A percentile compares a stretch with the other conserved stretches of the same genome.
phyloP scores from a whole-genome alignment of 2,888 invertebrate species.

The Rhimphoctona megacephalus region DNA sequence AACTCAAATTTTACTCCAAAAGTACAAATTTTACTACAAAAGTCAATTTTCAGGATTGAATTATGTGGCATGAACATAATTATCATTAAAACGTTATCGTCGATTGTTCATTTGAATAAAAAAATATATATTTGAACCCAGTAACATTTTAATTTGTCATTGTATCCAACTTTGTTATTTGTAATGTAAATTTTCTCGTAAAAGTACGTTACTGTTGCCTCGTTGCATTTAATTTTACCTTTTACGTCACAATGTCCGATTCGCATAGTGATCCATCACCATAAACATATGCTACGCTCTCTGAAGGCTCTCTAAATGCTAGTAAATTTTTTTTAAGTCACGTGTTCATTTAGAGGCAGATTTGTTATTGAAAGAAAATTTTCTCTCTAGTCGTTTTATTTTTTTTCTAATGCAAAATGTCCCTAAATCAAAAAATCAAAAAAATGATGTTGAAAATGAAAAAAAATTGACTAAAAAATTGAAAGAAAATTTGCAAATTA shows the following conservation, averaged over 20 bases:
- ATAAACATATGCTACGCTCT: not conserved
- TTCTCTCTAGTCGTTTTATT: too few species aligned
- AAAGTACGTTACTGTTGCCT: not conserved
- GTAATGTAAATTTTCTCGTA: not conserved
- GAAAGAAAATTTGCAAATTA: not conserved
- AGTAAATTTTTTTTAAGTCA: not conserved
- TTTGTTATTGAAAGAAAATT: not conserved
- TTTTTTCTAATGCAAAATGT: not conserved
- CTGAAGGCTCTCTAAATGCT: not conserved
- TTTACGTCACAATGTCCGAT: not conserved
- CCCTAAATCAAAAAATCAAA: not conserved
- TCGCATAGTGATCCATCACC: not conserved
- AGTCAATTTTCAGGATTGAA: not conserved
- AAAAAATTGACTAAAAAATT: not conserved
- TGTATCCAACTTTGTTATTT: not conserved
- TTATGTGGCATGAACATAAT: too few species aligned
- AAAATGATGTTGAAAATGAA: not conserved
- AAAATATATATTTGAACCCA: not conserved
- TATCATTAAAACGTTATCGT: not conserved
- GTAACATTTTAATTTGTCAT: not conserved
- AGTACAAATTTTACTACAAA: not conserved
- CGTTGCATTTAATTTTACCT: conserved; percentile 9
- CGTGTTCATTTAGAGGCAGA: not conserved
- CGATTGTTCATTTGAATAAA: not conserved
- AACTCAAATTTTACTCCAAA: not conserved